phyloP scores from a whole-genome alignment of 2,888 invertebrate genomes.

The Conchocele bisecta region DNA sequence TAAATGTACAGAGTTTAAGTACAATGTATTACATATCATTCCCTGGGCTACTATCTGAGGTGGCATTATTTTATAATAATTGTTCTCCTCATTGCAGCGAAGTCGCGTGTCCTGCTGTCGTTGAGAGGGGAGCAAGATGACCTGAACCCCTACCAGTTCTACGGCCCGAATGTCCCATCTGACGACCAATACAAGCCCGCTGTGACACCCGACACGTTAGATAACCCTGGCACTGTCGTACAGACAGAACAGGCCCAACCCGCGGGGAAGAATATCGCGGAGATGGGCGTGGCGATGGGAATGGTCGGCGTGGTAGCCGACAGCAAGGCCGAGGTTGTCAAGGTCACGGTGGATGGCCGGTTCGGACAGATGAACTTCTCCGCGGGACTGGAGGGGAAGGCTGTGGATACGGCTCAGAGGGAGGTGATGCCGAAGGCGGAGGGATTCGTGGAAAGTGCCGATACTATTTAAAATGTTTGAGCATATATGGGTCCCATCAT shows the following conservation, averaged over 20 bases:
- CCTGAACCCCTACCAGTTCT: slow-evolving; percentile 60
- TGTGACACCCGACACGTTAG: not conserved
- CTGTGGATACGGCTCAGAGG: slow-evolving; percentile 14
- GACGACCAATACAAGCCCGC: slow-evolving; percentile 40
- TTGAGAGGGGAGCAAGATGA: slow-evolving; percentile 73
- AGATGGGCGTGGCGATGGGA: not conserved
- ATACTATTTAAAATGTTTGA: slow-evolving; percentile 29
- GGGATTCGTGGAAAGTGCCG: slow-evolving; percentile 46
- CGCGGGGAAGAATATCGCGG: not conserved
- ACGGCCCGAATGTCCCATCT: slow-evolving; percentile 59
- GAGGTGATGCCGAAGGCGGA: slow-evolving; percentile 37
- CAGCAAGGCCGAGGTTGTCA: slow-evolving; percentile 45
- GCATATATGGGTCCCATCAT: too few relatives aligned
- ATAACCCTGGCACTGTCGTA: not conserved
- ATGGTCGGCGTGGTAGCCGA: not conserved
- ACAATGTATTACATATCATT: too few relatives aligned
- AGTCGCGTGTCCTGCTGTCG: slow-evolving; percentile 77
- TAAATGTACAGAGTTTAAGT: too few relatives aligned
- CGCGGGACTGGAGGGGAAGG: slow-evolving; percentile 31
- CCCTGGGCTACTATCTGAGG: not conserved
- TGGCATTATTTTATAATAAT: not conserved
- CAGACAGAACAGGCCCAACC: not conserved
- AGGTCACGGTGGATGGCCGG: slow-evolving; percentile 61
- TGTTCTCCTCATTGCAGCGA: slow-evolving; percentile 67
- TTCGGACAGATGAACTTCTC: slow-evolving; percentile 49